Percentiles rank a stretch among this genome's conserved stretches.
phyloP scores from a whole-genome alignment of 2,797 vertebrate species.

The Melanotaenia nigrans region DNA sequence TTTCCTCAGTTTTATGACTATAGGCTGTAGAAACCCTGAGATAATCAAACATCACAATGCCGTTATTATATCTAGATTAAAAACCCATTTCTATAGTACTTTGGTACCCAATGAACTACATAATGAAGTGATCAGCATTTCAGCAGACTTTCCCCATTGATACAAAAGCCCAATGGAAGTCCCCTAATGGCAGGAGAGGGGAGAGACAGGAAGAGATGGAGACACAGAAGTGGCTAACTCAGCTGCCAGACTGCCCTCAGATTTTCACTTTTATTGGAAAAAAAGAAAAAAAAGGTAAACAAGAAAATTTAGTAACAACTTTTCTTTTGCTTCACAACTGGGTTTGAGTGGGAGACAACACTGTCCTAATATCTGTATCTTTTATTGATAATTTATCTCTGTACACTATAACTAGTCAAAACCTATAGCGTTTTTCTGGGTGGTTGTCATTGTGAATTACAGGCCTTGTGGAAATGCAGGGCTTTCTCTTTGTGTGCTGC shows the following conservation, averaged over 20 bases:
- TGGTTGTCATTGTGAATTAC: conserved; percentile 27
- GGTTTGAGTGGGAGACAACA: conserved; percentile 23
- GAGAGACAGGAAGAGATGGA: conserved; percentile 3
- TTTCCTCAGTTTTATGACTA: conserved; percentile 26
- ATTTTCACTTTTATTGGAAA: conserved; percentile 64
- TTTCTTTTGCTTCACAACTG: conserved; percentile 52
- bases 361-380: conserved; percentile 20
- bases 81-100: conserved; percentile 26
- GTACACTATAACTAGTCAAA: conserved; percentile 1
- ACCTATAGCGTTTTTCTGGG: conserved; percentile 6
- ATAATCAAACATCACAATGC: conserved; percentile 46
- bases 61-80: too few species aligned
- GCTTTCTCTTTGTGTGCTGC: conserved; percentile 29
- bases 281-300: conserved; percentile 39
- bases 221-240: not conserved
- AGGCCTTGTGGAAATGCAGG: conserved; percentile 21
- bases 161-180: conserved; percentile 42
- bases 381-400: conserved; percentile 33
- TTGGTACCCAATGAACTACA: conserved; percentile 62
- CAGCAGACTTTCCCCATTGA: conserved; percentile 64
- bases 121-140: conserved; percentile 79
- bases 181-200: conserved; percentile 14
- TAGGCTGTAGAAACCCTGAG: conserved; percentile 18
- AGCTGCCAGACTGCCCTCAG: conserved; percentile 38
- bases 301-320: conserved; percentile 33